Evolutionary conservation across 2,797 vertebrate genomes (phyloP).

Genomic region (Enteromius trimaculatus): DNA sequence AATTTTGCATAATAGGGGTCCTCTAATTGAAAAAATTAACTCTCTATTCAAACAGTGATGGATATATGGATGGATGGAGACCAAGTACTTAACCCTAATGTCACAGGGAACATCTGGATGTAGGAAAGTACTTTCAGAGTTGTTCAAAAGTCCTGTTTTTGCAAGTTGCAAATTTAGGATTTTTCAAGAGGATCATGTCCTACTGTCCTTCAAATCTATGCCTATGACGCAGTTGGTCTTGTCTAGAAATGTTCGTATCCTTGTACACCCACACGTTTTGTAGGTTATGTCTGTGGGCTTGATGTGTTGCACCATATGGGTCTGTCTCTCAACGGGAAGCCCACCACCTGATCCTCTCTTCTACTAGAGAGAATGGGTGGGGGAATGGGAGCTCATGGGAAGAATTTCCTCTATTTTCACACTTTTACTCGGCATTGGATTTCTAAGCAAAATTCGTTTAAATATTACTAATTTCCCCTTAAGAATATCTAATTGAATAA

Average conservation of each 20-base stretch:
- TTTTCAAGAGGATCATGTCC: not conserved
- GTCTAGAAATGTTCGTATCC: conserved; percentile 21
- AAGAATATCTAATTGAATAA: conserved; percentile 55
- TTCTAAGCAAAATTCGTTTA: conserved; percentile 11
- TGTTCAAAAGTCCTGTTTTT: not conserved
- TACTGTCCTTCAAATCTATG: not conserved
- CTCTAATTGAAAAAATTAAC: not conserved
- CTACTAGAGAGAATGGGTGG: conserved; percentile 60
- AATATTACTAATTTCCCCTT: conserved; percentile 29
- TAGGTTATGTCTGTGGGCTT: conserved; percentile 42
- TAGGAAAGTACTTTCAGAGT: not conserved
- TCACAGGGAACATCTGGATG: not conserved
- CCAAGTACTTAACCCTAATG: not conserved
- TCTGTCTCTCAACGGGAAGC: conserved; percentile 51
- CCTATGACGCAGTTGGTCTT: not conserved
- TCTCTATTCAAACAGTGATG: not conserved
- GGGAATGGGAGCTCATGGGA: not conserved
- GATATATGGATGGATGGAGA: not conserved
- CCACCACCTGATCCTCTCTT: conserved; percentile 67
- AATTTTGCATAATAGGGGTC: not conserved
- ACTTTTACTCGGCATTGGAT: conserved; percentile 51
- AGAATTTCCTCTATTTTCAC: conserved; percentile 45
- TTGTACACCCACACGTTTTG: conserved; percentile 34
- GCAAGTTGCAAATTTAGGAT: not conserved
- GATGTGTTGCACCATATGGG: conserved; percentile 60